Evolutionary conservation across 2,888 invertebrate genomes (phyloP).

Genomic region (Lottia gigantea): DNA sequence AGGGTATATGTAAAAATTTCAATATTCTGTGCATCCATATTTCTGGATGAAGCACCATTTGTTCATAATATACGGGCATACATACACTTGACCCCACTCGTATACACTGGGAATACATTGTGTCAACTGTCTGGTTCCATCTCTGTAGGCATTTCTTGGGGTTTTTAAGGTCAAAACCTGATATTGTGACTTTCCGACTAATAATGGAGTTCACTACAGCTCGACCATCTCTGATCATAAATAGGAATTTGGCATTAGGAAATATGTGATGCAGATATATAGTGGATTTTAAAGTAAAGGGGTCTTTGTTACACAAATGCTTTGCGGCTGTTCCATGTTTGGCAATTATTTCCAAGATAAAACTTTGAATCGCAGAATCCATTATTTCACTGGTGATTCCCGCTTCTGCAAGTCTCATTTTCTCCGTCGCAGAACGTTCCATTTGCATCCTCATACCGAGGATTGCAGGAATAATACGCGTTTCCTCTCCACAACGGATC

Average conservation of each 20-base stretch:
- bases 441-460: slow-evolving; percentile 95
- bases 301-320: slow-evolving; percentile 98
- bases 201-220: slow-evolving; percentile 99
- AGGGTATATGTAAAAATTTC: slow-evolving; percentile 88
- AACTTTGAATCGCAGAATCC: slow-evolving; percentile 94
- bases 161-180: slow-evolving; percentile 92
- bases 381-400: slow-evolving; percentile 87
- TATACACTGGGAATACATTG: slow-evolving; percentile 76
- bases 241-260: slow-evolving; percentile 95
- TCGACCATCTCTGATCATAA: slow-evolving; percentile 97
- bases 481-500: slow-evolving; percentile 95
- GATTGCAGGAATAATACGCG: slow-evolving; percentile 93
- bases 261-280: slow-evolving; percentile 93
- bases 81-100: slow-evolving; percentile 73
- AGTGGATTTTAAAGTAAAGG: slow-evolving; percentile 95
- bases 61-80: slow-evolving; percentile 93
- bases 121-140: slow-evolving; percentile 95
- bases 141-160: slow-evolving; percentile 92
- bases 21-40: slow-evolving; percentile 89
- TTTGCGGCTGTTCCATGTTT: slow-evolving; percentile 89
- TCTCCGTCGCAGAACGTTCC: slow-evolving; percentile 79
- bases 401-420: slow-evolving; percentile 50
- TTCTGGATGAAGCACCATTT: slow-evolving; percentile 92
- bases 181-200: slow-evolving; percentile 87
- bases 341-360: slow-evolving; percentile 85